A percentile compares a stretch with the other conserved stretches of the same genome.
Conservation (phyloP, 2,797 vertebrate species). For the Tolypeutes matacus region DNA sequence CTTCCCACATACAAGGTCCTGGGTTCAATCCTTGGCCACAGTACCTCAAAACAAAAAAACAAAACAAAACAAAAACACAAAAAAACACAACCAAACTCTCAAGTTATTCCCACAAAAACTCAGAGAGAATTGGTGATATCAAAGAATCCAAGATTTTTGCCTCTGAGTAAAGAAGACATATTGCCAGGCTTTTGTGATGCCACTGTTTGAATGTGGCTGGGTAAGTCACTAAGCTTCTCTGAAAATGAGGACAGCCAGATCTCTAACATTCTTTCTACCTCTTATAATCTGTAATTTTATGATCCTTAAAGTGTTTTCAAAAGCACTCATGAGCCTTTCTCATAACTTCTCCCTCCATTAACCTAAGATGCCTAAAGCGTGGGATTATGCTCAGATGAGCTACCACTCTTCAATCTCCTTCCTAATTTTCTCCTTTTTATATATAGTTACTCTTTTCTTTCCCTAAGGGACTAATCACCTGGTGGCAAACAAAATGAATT, state of each 20-base stretch:
- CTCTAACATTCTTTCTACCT: background rate
- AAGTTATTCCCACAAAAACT: background rate
- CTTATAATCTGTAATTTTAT: background rate
- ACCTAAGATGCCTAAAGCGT: background rate
- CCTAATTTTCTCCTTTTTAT: background rate
- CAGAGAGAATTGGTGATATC: background rate
- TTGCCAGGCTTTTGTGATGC: background rate
- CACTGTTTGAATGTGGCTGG: background rate
- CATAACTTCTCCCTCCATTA: conserved; percentile 53
- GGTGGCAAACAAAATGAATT: background rate
- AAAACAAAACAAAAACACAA: background rate
- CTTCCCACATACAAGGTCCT: too few relatives aligned
- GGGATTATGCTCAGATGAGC: background rate
- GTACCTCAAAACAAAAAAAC: too few relatives aligned
- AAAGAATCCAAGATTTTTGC: background rate
- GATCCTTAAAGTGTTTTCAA: conserved; percentile 58
- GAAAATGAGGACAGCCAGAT: background rate
- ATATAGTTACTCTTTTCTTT: background rate
- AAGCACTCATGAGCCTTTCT: conserved; percentile 20
- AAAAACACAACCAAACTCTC: background rate
- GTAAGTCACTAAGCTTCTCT: background rate
- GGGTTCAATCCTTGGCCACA: too few relatives aligned
- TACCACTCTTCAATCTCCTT: background rate
- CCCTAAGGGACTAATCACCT: background rate
- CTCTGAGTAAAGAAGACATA: background rate